Percentiles rank a stretch among this genome's conserved stretches.
phyloP scores from a whole-genome alignment of 2,797 vertebrate species.

The Amphiprion clarkii region DNA sequence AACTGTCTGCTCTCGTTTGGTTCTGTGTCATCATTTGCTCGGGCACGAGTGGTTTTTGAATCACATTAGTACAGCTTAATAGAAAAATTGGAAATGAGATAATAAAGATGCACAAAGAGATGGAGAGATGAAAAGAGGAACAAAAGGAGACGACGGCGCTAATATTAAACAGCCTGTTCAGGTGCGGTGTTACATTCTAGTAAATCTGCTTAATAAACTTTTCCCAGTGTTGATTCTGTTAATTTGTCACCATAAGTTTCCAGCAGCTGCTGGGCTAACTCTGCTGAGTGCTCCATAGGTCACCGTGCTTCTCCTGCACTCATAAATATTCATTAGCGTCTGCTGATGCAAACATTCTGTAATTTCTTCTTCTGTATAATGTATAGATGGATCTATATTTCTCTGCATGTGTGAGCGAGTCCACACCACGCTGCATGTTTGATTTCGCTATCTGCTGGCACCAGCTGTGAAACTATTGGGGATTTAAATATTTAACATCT shows the following conservation, averaged over 20 bases:
- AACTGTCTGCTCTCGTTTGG: slow-evolving; percentile 50
- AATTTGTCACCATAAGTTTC: slow-evolving; percentile 29
- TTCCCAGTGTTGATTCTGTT: slow-evolving; percentile 23
- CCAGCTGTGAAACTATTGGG: slow-evolving; percentile 73
- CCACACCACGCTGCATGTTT: slow-evolving; percentile 51
- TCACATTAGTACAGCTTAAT: slow-evolving; percentile 44
- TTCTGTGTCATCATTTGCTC: slow-evolving; percentile 38
- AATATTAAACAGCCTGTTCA: neutral
- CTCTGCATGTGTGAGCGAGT: slow-evolving; percentile 1
- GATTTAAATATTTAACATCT: slow-evolving; percentile 77
- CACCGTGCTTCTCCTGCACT: slow-evolving; percentile 32
- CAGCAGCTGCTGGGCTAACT: slow-evolving; percentile 35
- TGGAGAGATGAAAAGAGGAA: neutral
- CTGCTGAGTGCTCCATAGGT: slow-evolving; percentile 18
- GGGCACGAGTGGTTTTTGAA: slow-evolving; percentile 52
- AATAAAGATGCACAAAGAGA: slow-evolving; percentile 28
- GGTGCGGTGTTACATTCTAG: neutral
- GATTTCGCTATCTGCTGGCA: slow-evolving; percentile 61
- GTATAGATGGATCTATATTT: slow-evolving; percentile 29
- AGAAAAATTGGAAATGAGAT: slow-evolving; percentile 30
- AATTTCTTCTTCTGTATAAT: slow-evolving; percentile 14
- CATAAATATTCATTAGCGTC: slow-evolving; percentile 68
- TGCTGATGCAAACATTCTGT: slow-evolving; percentile 64
- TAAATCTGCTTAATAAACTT: slow-evolving; percentile 17
- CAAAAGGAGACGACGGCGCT: neutral